Base-by-base conservation (phyloP, 2,797 vertebrate genomes). In the Oophaga sylvatica region DNA sequence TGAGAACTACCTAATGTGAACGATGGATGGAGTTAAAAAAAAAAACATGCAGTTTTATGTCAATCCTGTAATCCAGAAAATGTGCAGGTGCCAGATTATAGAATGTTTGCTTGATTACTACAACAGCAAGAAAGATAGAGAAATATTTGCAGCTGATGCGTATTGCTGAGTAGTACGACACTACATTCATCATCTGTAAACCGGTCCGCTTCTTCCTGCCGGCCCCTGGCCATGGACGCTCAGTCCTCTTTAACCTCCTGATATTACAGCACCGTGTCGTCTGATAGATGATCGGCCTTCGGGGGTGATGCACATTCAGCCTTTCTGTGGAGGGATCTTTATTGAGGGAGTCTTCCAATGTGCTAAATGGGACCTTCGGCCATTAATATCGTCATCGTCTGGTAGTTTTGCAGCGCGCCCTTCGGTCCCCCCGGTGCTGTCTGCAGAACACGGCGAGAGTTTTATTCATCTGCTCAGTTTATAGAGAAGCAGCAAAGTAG, bases 161-260 rank as follows among this genome's bases (percentile, higher is more conserved):
- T 26, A n/a, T 56, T 56, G 13, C 1, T 45, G n/a, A n/a, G 13
- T 75, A 3, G 73, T 6, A 35, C 45, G 16, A 41, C 26, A 60
- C 41, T 48, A n/a, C 20, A 84, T 84, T 84, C 19, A 84, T 84
- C 82, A 75, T 75, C 31, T 45, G 31, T 75, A 84, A 45, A 75
- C 45, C 29, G 31, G 56, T 13, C 20, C 31, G 7, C 82, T 45
- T 45, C 82, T 75, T 62, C 82, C 70, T 45, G 11, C 31, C 2
- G 45, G 67, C 22, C 13, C 57, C 56, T 1, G 0, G 56, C 22
- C 26, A 9, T 16, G 35, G 10, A 2, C 11, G 13, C 15, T 57
- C 20, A 59, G 53, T 31, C 15, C 68, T 83, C 19, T 70, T n/a
- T 53, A 83, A 57, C 53, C 26, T n/a, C 31, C 53, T 29, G 4